A percentile compares a stretch with the other conserved stretches of the same genome.
These are phyloP conservation scores for Otus scops DNA, from an alignment of 2,797 vertebrate species.

Conservation along the genomic window DNA sequence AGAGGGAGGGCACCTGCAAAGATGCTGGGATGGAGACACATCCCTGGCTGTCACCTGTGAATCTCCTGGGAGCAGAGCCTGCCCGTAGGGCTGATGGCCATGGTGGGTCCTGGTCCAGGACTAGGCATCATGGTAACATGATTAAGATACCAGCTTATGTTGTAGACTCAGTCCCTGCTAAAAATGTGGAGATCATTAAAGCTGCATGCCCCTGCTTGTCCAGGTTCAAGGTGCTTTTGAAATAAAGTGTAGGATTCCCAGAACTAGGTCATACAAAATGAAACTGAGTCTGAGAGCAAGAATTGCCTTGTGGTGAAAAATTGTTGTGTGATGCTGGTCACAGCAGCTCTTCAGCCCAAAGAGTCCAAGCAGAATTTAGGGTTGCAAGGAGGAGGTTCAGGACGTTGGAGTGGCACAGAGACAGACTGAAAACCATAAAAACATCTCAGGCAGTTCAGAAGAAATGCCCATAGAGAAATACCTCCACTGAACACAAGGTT, in stretches of 20 bases:
- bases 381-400: background rate
- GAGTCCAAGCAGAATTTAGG: background rate
- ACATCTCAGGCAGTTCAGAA: background rate
- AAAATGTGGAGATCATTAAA: background rate
- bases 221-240: background rate
- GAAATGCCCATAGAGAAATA: background rate
- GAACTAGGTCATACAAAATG: rapidly evolving
- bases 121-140: rapidly evolving
- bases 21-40: background rate
- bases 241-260: background rate
- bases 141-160: background rate
- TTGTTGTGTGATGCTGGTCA: background rate
- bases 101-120: background rate
- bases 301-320: background rate
- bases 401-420: background rate
- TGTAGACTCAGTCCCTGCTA: background rate
- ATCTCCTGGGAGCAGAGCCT: background rate
- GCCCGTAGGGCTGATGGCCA: rapidly evolving
- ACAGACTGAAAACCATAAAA: background rate
- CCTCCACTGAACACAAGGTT: background rate
- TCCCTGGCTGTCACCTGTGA: background rate
- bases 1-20: background rate
- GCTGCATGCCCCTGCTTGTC: background rate
- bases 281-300: background rate
- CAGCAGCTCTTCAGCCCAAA: background rate